These are phyloP conservation scores for Cassiopea xamachana DNA, from an alignment of 30 jellyfish, hydroid and myxozoan genomes.

Conservation along the genomic window DNA sequence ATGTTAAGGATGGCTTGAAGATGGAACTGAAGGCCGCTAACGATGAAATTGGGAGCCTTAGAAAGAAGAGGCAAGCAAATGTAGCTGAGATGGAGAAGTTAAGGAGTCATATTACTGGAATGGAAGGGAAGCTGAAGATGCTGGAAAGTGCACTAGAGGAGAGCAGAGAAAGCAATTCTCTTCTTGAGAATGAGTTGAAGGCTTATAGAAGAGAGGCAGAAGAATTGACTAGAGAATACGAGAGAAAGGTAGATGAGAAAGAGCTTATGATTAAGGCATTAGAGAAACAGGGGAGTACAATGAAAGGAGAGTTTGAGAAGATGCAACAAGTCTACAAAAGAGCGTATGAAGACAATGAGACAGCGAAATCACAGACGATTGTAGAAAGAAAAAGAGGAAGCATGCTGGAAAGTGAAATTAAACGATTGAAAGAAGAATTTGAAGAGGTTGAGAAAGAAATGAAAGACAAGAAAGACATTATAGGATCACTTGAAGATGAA, in stretches of 20 bases:
- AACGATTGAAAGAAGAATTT: slow-evolving; percentile 48
- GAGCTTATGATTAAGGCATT: neutral
- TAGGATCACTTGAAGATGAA: slow-evolving; percentile 44
- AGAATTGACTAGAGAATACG: slow-evolving; percentile 23
- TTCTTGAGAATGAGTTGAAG: slow-evolving; percentile 38
- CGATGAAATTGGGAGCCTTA: slow-evolving; percentile 22
- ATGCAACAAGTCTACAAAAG: slow-evolving; percentile 32
- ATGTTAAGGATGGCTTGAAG: slow-evolving; percentile 5
- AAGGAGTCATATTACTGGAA: slow-evolving; percentile 40
- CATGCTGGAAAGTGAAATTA: slow-evolving; percentile 37
- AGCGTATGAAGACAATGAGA: slow-evolving; percentile 34
- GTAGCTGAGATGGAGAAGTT: slow-evolving; percentile 41
- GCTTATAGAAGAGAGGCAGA: slow-evolving; percentile 36
- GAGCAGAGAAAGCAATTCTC: slow-evolving; percentile 26
- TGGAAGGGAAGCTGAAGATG: slow-evolving; percentile 54
- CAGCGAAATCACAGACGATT: slow-evolving; percentile 3
- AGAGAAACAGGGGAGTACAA: slow-evolving; percentile 22
- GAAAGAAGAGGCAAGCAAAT: slow-evolving; percentile 6
- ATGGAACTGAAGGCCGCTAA: slow-evolving; percentile 13
- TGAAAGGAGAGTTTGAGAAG: slow-evolving; percentile 52
- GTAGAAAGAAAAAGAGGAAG: slow-evolving; percentile 35
- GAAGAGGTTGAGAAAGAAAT: slow-evolving; percentile 18
- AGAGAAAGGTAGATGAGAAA: slow-evolving; percentile 22
- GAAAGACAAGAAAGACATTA: slow-evolving; percentile 39
- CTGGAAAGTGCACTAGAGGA: slow-evolving; percentile 52